Percentiles rank a stretch among this genome's conserved stretches.
phyloP scores from a whole-genome alignment of 2,797 vertebrate genomes.

The Crocodylus rhombifer region DNA sequence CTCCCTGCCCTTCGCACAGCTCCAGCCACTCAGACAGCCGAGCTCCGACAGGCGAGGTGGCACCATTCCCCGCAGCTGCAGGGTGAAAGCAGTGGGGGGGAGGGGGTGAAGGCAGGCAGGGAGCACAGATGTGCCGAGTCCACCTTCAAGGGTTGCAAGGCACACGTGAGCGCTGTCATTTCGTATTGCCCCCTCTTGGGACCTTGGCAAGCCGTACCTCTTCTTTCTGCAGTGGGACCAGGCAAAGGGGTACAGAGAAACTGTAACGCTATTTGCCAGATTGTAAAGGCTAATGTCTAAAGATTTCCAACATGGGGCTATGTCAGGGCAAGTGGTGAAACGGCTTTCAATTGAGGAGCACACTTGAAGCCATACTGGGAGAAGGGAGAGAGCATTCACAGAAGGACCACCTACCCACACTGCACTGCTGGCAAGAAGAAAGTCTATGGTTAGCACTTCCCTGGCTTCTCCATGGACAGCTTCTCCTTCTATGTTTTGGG shows the following conservation, averaged over 20 bases:
- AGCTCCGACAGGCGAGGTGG: too few relatives aligned
- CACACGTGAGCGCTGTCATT: not conserved
- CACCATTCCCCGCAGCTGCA: not conserved
- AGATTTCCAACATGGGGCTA: not conserved
- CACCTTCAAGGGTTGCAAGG: not conserved
- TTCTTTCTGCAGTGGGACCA: not conserved
- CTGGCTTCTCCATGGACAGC: rapidly evolving
- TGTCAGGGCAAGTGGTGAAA: not conserved
- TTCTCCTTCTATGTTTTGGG: not conserved
- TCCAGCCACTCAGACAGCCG: too few relatives aligned
- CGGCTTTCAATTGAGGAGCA: not conserved
- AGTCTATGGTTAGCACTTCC: not conserved
- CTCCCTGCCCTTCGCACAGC: not conserved
- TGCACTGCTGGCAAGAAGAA: rapidly evolving
- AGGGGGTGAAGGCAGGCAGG: not conserved
- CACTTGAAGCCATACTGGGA: not conserved
- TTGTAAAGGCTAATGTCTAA: not conserved
- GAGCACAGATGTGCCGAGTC: not conserved
- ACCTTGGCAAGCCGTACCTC: not conserved
- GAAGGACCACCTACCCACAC: not conserved
- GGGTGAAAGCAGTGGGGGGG: not conserved
- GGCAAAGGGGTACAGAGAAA: not conserved
- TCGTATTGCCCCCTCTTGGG: rapidly evolving
- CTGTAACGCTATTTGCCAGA: not conserved
- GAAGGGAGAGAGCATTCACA: not conserved